Evolutionary conservation across 2,113 vertebrate genomes (phyloP).

Genomic region (Struthio camelus): DNA sequence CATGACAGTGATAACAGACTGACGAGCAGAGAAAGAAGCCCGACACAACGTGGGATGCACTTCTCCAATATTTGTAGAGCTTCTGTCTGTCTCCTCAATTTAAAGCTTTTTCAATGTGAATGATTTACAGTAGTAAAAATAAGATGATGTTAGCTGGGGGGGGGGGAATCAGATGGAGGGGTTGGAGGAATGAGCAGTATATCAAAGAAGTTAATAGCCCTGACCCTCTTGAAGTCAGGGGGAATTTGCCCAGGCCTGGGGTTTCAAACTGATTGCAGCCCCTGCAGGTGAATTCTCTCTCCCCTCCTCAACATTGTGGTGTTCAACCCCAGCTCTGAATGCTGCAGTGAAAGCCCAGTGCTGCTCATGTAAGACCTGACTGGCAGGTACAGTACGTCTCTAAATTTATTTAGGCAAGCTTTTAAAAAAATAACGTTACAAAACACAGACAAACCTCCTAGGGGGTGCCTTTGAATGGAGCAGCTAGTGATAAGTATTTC

Average conservation of each 20-base stretch:
- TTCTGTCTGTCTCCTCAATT: neutral
- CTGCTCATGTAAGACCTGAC: neutral
- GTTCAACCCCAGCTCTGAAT: neutral
- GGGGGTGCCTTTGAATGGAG: neutral
- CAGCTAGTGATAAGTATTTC: neutral
- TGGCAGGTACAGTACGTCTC: neutral
- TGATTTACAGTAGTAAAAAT: neutral
- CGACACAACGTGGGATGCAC: neutral
- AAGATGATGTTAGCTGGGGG: neutral
- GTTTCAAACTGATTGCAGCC: neutral
- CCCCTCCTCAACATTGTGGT: neutral
- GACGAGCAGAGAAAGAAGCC: neutral
- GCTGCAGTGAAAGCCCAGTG: neutral
- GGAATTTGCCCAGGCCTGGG: neutral
- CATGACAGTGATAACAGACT: neutral
- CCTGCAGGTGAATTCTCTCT: neutral
- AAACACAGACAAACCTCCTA: neutral
- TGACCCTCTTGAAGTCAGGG: neutral
- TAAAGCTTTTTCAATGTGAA: neutral
- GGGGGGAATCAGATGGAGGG: neutral
- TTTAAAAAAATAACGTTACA: conserved; percentile 30
- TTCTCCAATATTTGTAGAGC: neutral
- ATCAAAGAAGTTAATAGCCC: neutral
- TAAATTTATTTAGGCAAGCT: neutral
- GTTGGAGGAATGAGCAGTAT: neutral